Percentiles rank a stretch among this genome's conserved stretches.
Evolutionary conservation across 1,140 invertebrate species (phyloP).

Genomic region (Drosophila sp.): DNA sequence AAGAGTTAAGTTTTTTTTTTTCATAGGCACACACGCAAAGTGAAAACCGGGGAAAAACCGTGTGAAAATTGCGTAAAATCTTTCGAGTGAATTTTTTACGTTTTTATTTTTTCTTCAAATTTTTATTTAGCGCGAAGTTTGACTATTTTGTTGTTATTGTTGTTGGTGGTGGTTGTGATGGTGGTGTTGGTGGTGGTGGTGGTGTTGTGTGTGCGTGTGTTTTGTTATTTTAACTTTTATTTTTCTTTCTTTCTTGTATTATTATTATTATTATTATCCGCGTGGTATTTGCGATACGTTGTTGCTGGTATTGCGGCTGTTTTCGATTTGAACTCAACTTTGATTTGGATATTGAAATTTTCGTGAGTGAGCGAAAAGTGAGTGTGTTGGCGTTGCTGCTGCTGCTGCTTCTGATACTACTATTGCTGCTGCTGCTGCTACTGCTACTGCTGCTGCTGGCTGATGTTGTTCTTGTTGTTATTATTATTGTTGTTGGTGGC

Average conservation of each 20-base stretch:
- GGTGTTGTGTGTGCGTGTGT: constrained; percentile 52
- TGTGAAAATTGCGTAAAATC: neutral
- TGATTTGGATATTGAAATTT: constrained; percentile 83
- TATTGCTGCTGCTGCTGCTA: constrained; percentile 26
- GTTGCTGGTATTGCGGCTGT: constrained; percentile 82
- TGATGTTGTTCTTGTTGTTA: constrained; percentile 39
- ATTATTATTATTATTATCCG: constrained; percentile 61
- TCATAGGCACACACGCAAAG: constrained; percentile 1
- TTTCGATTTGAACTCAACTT: constrained; percentile 83
- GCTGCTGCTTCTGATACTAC: constrained; percentile 27
- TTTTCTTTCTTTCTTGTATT: constrained; percentile 17
- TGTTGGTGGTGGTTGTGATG: constrained; percentile 18
- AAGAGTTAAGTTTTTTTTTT: neutral
- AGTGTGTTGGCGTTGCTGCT: constrained; percentile 44
- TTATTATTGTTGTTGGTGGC: constrained; percentile 48
- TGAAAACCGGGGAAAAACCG: constrained; percentile 3
- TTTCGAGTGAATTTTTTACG: neutral
- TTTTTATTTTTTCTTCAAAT: neutral
- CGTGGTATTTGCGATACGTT: constrained; percentile 77
- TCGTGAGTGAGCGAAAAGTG: constrained; percentile 66
- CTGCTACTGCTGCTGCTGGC: constrained; percentile 27
- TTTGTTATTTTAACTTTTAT: constrained; percentile 55
- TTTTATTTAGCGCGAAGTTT: neutral
- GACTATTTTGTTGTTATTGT: constrained; percentile 11
- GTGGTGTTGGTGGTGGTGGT: constrained; percentile 27